phyloP scores from a whole-genome alignment of 2,888 invertebrate genomes.

The Sphinx pinastri region DNA sequence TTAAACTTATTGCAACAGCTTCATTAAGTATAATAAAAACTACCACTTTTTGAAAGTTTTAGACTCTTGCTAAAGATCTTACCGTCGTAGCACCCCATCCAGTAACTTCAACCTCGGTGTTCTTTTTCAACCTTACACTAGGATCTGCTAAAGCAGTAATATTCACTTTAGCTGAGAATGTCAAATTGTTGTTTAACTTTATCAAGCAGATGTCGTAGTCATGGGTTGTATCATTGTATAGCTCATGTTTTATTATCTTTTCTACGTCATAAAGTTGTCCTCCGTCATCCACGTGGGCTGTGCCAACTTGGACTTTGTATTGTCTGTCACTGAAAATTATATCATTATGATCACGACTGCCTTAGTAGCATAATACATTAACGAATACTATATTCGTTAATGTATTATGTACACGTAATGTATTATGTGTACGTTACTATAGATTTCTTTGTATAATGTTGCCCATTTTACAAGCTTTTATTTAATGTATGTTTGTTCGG shows the following conservation, averaged over 20 bases:
- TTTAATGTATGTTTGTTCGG: too few relatives aligned
- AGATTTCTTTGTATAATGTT: too few relatives aligned
- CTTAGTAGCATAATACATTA: too few relatives aligned
- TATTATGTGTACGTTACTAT: too few relatives aligned
- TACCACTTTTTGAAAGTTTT: too few relatives aligned
- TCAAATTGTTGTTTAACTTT: slow-evolving; percentile 35
- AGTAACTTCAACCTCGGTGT: slow-evolving; percentile 38
- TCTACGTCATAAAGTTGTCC: slow-evolving; percentile 47
- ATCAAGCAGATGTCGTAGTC: slow-evolving; percentile 44
- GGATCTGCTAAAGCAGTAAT: slow-evolving; percentile 35
- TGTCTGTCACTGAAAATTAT: slow-evolving; percentile 39
- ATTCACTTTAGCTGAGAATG: slow-evolving; percentile 40
- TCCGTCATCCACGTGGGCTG: slow-evolving; percentile 38
- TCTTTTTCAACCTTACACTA: slow-evolving; percentile 31
- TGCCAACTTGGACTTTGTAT: slow-evolving; percentile 48
- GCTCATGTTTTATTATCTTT: slow-evolving; percentile 43
- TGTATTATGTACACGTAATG: too few relatives aligned
- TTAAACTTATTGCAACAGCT: too few relatives aligned
- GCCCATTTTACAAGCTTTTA: too few relatives aligned
- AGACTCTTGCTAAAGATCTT: slow-evolving; percentile 22
- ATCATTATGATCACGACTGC: not conserved
- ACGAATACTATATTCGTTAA: too few relatives aligned
- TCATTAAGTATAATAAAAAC: too few relatives aligned
- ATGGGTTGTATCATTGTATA: slow-evolving; percentile 38
- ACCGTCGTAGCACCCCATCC: slow-evolving; percentile 48